Evolutionary conservation across 2,797 vertebrate genomes (phyloP).

Genomic region (Benthosema pterotum): DNA sequence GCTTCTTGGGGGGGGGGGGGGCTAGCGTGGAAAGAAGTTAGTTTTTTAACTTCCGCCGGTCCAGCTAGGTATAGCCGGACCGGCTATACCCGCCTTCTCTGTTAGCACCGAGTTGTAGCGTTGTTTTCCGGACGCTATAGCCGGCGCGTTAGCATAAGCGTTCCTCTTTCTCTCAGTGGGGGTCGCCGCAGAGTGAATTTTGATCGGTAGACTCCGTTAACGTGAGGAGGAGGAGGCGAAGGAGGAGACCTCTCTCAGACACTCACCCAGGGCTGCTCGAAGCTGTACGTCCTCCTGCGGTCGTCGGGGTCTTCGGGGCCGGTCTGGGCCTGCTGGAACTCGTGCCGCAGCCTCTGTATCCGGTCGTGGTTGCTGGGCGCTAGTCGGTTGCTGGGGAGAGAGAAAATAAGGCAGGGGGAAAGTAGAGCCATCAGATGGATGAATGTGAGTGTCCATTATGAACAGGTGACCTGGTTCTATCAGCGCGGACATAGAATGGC

Average conservation of each 20-base stretch:
- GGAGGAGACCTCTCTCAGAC: no score
- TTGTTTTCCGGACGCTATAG: slow-evolving; percentile 6
- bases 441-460: slow-evolving; percentile 49
- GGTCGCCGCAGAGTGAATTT: background rate
- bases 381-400: slow-evolving; percentile 83
- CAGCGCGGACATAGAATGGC: slow-evolving; percentile 26
- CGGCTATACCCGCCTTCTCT: background rate
- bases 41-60: slow-evolving; percentile 6
- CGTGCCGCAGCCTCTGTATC: slow-evolving; percentile 94
- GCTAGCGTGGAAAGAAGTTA: slow-evolving; percentile 9
- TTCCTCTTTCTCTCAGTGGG: background rate
- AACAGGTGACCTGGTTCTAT: slow-evolving; percentile 59
- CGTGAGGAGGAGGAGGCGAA: background rate
- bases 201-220: slow-evolving; percentile 10
- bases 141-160: background rate
- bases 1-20: slow-evolving; percentile 25
- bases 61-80: slow-evolving; percentile 11
- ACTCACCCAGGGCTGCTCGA: slow-evolving; percentile 96
- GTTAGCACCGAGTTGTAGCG: slow-evolving; percentile 16
- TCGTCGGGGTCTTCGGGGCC: slow-evolving; percentile 89
- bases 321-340: slow-evolving; percentile 93
- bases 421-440: slow-evolving; percentile 29
- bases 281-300: slow-evolving; percentile 87
- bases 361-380: slow-evolving; percentile 95
- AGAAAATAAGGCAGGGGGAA: slow-evolving; percentile 22